These are phyloP conservation scores for Osmoderma eremita DNA, from an alignment of 2,888 invertebrate genomes.

Conservation along the genomic window DNA sequence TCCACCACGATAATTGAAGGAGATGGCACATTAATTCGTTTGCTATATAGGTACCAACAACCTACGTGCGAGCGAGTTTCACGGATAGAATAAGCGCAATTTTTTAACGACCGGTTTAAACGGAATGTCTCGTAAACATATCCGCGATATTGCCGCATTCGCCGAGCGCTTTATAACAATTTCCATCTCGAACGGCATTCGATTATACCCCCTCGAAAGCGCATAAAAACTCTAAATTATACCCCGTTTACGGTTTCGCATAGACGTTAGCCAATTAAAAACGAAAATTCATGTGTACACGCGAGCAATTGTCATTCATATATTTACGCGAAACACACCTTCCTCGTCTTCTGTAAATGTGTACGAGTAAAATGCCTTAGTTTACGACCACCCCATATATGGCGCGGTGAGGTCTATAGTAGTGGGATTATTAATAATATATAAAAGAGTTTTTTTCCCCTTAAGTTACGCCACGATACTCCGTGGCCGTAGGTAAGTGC, in stretches of 20 bases:
- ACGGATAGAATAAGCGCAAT: slow-evolving; percentile 18
- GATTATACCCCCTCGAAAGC: slow-evolving; percentile 25
- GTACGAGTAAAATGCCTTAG: slow-evolving; percentile 29
- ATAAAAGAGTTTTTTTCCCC: slow-evolving; percentile 34
- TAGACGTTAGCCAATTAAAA: slow-evolving; percentile 35
- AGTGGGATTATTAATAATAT: slow-evolving; percentile 35
- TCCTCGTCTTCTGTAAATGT: slow-evolving; percentile 18
- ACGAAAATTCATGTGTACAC: slow-evolving; percentile 16
- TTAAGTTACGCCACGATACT: slow-evolving; percentile 27
- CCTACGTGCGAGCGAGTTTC: slow-evolving; percentile 17
- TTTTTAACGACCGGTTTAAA: slow-evolving; percentile 30
- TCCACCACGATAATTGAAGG: slow-evolving; percentile 12
- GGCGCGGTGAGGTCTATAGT: slow-evolving; percentile 34
- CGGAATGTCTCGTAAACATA: slow-evolving; percentile 30
- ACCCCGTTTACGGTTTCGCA: slow-evolving; percentile 1
- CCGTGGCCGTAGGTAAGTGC: slow-evolving; percentile 2
- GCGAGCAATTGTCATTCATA: slow-evolving; percentile 21
- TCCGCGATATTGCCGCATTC: slow-evolving; percentile 20
- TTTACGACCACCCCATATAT: slow-evolving; percentile 35
- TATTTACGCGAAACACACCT: slow-evolving; percentile 31
- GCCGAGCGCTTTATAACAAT: slow-evolving; percentile 11
- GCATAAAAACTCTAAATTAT: slow-evolving; percentile 31
- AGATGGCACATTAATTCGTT: slow-evolving; percentile 10
- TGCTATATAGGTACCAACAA: slow-evolving; percentile 1
- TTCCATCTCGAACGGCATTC: too few relatives aligned